A percentile compares a stretch with the other conserved stretches of the same genome.
These are phyloP conservation scores for Hyles euphorbiae DNA, from an alignment of 1,140 invertebrate genomes.

Conservation along the genomic window DNA sequence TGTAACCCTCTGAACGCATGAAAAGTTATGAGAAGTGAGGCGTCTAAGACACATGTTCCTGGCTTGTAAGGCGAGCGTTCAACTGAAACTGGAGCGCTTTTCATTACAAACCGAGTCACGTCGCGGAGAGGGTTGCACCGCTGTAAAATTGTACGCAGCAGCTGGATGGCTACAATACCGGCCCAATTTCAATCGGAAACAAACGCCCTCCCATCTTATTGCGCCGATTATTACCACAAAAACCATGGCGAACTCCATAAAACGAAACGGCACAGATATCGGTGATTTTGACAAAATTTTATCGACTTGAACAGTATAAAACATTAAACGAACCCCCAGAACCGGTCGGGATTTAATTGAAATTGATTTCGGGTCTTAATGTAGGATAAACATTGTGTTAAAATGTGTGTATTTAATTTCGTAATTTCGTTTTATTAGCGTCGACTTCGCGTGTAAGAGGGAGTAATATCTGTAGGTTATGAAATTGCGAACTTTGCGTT, in stretches of 20 bases:
- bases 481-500: slow-evolving; percentile 1
- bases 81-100: slow-evolving; percentile 11
- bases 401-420: no score
- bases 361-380: no score
- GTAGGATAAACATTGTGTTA: no score
- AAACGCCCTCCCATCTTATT: slow-evolving; percentile 12
- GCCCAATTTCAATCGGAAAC: slow-evolving; percentile 35
- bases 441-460: no score
- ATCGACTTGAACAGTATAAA: no score
- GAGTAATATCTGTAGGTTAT: no score
- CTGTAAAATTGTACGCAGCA: slow-evolving; percentile 62
- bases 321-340: no score
- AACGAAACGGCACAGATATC: not conserved
- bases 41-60: slow-evolving; percentile 13
- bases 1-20: not conserved
- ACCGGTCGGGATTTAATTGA: no score
- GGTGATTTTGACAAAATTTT: not conserved
- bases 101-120: slow-evolving; percentile 44
- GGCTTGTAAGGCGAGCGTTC: slow-evolving; percentile 1
- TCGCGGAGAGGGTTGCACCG: slow-evolving; percentile 29
- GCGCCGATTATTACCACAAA: slow-evolving; percentile 4
- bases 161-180: slow-evolving; percentile 39
- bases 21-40: slow-evolving; percentile 13
- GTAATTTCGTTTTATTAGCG: no score
- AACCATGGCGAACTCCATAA: not conserved